Percentiles rank a stretch among this genome's conserved stretches.
These are phyloP conservation scores for Seriola dumerili DNA, from an alignment of 2,113 vertebrate genomes.

Conservation along the genomic window DNA sequence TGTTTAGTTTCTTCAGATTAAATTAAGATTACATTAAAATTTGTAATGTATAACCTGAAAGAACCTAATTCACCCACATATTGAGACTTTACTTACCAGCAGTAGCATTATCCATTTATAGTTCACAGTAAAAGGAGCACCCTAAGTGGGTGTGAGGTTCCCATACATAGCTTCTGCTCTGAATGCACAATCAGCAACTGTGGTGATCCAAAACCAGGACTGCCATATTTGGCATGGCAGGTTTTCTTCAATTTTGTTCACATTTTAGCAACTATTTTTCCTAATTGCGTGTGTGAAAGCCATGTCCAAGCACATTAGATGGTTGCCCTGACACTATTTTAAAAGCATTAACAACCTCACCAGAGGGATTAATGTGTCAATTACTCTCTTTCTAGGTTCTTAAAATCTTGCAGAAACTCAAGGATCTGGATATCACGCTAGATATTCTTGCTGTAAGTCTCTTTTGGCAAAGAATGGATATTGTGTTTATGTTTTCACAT, in stretches of 20 bases:
- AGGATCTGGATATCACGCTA: slow-evolving; percentile 87
- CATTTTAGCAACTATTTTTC: neutral
- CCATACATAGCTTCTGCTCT: slow-evolving; percentile 79
- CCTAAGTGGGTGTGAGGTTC: slow-evolving; percentile 56
- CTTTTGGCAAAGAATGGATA: neutral
- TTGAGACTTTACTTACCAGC: slow-evolving; percentile 21
- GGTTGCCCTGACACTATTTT: neutral
- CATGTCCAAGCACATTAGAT: neutral
- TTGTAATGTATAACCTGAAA: neutral
- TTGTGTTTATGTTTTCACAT: neutral
- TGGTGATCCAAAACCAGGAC: slow-evolving; percentile 64
- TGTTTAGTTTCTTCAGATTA: neutral
- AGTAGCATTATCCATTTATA: slow-evolving; percentile 81
- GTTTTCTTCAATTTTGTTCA: slow-evolving; percentile 10
- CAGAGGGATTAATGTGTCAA: neutral
- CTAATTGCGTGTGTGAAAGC: neutral
- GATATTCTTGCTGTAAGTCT: slow-evolving; percentile 89
- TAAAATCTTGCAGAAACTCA: slow-evolving; percentile 85
- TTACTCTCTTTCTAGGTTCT: slow-evolving; percentile 83
- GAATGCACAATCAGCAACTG: slow-evolving; percentile 82
- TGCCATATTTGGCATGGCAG: slow-evolving; percentile 72
- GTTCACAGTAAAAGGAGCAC: slow-evolving; percentile 72
- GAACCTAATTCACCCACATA: neutral
- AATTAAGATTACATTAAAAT: neutral
- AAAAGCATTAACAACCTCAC: neutral